These are phyloP conservation scores for Acanthosepion pharaonis DNA, from an alignment of 2,888 invertebrate species.

Conservation along the genomic window DNA sequence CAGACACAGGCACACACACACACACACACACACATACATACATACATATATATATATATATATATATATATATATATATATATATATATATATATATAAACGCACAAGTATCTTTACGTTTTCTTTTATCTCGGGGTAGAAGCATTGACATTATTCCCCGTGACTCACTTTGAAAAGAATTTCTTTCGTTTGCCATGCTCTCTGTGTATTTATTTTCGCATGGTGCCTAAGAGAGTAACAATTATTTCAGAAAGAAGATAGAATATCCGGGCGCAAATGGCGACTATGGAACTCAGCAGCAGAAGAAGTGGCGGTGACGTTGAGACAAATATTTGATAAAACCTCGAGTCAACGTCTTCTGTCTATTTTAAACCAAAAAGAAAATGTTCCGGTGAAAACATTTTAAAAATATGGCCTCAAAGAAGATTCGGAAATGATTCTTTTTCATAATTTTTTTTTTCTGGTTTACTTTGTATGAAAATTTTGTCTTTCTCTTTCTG, in stretches of 20 bases:
- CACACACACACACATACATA: not conserved
- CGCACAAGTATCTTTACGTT: too few species aligned
- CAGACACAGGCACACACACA: too few species aligned
- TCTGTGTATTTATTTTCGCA: not conserved
- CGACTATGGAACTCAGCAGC: not conserved
- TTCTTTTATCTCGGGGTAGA: not conserved
- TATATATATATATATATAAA: too few species aligned
- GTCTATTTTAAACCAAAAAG: not conserved
- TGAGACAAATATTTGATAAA: not conserved
- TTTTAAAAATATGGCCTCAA: not conserved
- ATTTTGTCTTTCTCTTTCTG: not conserved
- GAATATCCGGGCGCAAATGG: not conserved
- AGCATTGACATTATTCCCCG: not conserved
- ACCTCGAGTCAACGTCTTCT: not conserved
- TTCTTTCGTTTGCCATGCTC: not conserved
- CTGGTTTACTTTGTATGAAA: not conserved
- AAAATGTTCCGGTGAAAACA: not conserved
- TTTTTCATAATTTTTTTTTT: not conserved
- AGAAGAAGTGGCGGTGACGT: not conserved
- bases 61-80: not conserved
- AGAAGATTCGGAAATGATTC: not conserved
- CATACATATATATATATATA: not conserved
- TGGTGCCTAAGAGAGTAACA: not conserved
- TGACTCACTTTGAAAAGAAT: not conserved
- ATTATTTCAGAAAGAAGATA: not conserved